These are phyloP conservation scores for Psophia crepitans DNA, from an alignment of 2,113 vertebrate genomes.

Conservation along the genomic window DNA sequence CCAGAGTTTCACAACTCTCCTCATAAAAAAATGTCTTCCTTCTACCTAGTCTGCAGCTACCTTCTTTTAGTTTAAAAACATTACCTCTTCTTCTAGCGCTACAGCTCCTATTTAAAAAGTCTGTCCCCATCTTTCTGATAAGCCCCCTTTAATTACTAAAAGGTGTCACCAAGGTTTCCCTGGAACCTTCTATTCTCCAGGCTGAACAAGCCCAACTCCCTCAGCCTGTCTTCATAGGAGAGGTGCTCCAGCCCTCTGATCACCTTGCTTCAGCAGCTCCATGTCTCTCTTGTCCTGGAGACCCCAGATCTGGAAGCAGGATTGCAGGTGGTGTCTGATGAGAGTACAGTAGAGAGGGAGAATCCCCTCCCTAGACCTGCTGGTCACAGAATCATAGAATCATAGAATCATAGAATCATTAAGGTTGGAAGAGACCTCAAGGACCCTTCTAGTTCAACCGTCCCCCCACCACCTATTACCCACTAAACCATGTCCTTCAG, in stretches of 20 bases:
- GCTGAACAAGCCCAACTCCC: background rate
- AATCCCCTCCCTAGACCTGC: background rate
- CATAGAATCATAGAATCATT: no score
- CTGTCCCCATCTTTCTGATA: background rate
- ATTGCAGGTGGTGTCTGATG: background rate
- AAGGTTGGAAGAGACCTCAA: no score
- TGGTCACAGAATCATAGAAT: no score
- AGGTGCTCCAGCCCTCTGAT: background rate
- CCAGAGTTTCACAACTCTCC: background rate
- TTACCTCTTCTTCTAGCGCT: background rate
- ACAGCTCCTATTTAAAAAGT: background rate
- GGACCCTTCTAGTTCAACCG: no score
- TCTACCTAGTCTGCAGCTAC: background rate
- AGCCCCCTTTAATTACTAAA: no score
- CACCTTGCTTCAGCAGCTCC: background rate
- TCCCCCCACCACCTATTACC: no score
- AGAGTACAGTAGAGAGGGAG: background rate
- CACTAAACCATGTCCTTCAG: no score
- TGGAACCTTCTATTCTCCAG: background rate
- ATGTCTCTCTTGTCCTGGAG: background rate
- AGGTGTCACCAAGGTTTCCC: background rate
- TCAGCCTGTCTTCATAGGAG: background rate
- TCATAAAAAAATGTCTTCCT: background rate
- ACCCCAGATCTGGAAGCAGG: fast-evolving
- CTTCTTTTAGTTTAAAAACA: background rate